phyloP scores from a whole-genome alignment of 1,140 invertebrate species.

The Orius insidiosus region DNA sequence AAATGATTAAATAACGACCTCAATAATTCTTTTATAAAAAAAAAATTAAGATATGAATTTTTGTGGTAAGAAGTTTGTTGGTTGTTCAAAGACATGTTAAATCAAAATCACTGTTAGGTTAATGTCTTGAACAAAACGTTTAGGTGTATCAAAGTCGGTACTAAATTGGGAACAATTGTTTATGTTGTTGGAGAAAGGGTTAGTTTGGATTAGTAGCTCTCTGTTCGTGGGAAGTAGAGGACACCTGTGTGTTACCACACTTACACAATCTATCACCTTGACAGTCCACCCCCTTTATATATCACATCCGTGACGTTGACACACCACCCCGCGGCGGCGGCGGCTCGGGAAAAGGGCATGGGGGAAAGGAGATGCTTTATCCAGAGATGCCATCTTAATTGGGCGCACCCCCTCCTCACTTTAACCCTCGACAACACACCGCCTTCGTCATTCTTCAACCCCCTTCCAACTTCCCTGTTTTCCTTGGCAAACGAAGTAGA shows the following conservation, averaged over 20 bases:
- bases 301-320: slow-evolving; percentile 10
- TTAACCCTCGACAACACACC: not conserved
- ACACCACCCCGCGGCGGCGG: slow-evolving; percentile 3
- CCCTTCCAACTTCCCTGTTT: slow-evolving; percentile 2
- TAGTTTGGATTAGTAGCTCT: slow-evolving; percentile 8
- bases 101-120: not conserved
- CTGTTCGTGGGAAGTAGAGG: slow-evolving; percentile 2
- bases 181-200: not conserved
- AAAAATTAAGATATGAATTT: too few relatives aligned
- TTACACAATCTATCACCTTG: slow-evolving; percentile 12
- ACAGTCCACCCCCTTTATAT: slow-evolving; percentile 11
- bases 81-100: too few relatives aligned
- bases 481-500: too few relatives aligned
- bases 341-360: not conserved
- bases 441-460: not conserved
- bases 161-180: slow-evolving; percentile 11
- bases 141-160: not conserved
- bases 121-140: not conserved
- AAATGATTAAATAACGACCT: too few relatives aligned
- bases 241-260: slow-evolving; percentile 10
- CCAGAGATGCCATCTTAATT: slow-evolving; percentile 10
- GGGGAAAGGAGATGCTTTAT: slow-evolving; percentile 1
- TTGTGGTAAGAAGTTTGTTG: too few relatives aligned
- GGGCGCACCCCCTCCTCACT: not conserved
- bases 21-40: too few relatives aligned